Evolutionary conservation across 2,888 invertebrate genomes (phyloP).

Genomic region (Nemoura dubitans): DNA sequence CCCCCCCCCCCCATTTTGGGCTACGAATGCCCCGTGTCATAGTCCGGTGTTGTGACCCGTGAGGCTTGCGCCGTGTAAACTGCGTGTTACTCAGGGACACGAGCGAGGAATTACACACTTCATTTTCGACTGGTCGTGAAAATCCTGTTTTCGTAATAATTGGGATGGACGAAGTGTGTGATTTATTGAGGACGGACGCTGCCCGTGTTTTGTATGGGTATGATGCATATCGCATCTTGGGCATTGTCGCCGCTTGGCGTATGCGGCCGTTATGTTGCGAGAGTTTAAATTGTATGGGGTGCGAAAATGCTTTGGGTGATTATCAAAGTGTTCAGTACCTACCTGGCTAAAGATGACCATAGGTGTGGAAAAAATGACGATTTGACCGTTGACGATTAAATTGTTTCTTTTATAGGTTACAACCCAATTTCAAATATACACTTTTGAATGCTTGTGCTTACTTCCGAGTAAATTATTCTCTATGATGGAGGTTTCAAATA

Average conservation of each 20-base stretch:
- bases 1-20: too few relatives aligned
- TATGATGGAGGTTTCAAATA: too few relatives aligned
- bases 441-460: too few relatives aligned
- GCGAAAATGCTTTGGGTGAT: background rate
- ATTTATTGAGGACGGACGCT: background rate
- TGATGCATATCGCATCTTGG: background rate
- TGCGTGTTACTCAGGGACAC: background rate
- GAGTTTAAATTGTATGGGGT: background rate
- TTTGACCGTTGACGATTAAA: background rate
- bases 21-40: background rate
- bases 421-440: too few relatives aligned
- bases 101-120: background rate
- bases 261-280: background rate
- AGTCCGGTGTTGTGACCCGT: background rate
- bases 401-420: background rate
- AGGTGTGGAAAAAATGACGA: background rate
- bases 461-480: too few relatives aligned
- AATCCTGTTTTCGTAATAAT: background rate
- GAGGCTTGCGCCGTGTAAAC: background rate
- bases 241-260: background rate
- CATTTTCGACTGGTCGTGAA: background rate
- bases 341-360: background rate
- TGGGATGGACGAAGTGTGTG: background rate
- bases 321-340: background rate
- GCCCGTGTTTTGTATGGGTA: background rate